phyloP scores from a whole-genome alignment of 2,797 vertebrate genomes.

The Sebastes hopkinsi region DNA sequence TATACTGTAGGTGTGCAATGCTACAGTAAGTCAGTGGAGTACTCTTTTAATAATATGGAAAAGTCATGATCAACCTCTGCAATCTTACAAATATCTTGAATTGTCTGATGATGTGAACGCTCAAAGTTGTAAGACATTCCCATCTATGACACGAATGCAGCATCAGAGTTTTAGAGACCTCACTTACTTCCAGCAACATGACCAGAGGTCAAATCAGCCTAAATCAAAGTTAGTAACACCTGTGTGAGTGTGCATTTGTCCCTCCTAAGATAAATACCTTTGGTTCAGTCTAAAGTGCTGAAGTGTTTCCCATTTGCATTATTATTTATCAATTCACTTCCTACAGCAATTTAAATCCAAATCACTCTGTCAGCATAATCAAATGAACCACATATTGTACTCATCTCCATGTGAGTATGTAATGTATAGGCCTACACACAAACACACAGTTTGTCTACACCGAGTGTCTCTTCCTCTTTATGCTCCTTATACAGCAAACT shows the following conservation, averaged over 20 bases:
- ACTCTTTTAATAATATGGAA: background rate
- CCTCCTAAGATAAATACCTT: background rate
- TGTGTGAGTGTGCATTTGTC: background rate
- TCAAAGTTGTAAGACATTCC: background rate
- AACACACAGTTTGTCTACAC: background rate
- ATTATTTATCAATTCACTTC: conserved; percentile 12
- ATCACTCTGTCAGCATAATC: conserved; percentile 5
- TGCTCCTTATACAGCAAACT: background rate
- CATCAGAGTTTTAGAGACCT: background rate
- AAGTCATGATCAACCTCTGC: background rate
- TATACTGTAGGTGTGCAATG: background rate
- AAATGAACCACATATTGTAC: background rate
- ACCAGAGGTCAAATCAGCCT: too few relatives aligned
- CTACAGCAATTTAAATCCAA: background rate
- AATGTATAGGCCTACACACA: background rate
- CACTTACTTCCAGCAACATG: too few relatives aligned
- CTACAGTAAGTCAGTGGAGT: background rate
- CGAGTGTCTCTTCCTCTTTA: background rate
- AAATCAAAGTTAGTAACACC: too few relatives aligned
- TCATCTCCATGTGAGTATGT: background rate
- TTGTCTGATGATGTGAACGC: background rate
- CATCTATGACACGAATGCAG: too few relatives aligned
- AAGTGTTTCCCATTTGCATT: background rate
- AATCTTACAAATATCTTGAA: background rate
- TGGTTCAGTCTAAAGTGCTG: background rate